Evolutionary conservation across 2,113 vertebrate genomes (phyloP), one percentile per base, ranked within the genome.

Genomic region (Urocolius indicus): DNA sequence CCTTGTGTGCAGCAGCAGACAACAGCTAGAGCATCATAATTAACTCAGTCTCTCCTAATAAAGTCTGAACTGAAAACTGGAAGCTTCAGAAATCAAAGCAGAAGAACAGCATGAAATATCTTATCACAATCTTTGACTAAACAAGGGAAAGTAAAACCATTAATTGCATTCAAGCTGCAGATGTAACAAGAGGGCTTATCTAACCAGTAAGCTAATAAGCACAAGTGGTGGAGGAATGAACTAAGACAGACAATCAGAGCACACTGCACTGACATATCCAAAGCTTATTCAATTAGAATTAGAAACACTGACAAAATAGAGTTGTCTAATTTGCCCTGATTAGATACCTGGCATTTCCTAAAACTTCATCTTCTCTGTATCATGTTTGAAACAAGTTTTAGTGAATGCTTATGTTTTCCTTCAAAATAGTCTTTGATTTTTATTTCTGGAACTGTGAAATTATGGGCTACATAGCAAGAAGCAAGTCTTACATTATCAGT

Each of bases 261-360:
- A 30, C 24, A 69, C 46, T 84, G 46, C 41, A 81, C 30, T 87
- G 85, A 87, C 5, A 1, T 22, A 89, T 89, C 58, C 85, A 87
- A 93, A 97, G 55, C 23, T 93, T 51, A 72, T 87, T 84, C 45
- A 95, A 17, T 24, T 65, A 63, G 38, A 89, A 54, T 58, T 13
- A 41, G 32, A 84, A 79, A 20, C 51, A 62, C 23, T 74, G 51
- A 41, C 52, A 73, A 85, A 79, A 92, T 3, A 73, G 18, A 73
- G 34, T 58, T 65, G 24, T 58, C 48, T 92, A 61, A 90, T 89
- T 84, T 76, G 23, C 2, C 48, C 22, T 55, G 23, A 67, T 73
- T 58, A 63, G 76, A 69, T 32, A 57, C 21, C 5, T 58, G 32
- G 6, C 30, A 78, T 83, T 87, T 90, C 9, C 22, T 17, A 69